phyloP scores from a whole-genome alignment of 2,797 vertebrate species.

The Pogonophryne albipinna region DNA sequence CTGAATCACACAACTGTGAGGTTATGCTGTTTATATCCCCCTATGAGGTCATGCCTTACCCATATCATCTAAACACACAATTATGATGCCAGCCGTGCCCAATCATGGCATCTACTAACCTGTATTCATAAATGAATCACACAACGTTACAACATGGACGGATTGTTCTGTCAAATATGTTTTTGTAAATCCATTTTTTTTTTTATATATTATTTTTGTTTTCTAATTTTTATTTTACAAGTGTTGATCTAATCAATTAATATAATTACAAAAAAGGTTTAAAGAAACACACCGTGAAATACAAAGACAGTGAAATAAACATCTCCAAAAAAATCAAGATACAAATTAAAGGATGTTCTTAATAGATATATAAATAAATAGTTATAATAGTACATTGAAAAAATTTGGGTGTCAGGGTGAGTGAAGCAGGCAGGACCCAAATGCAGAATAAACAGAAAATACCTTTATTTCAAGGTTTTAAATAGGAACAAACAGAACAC shows the following conservation, averaged over 20 bases:
- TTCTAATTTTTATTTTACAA: not conserved
- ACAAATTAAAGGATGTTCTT: too few species aligned
- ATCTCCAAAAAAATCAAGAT: too few species aligned
- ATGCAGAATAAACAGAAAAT: too few species aligned
- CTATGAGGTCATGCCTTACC: constrained; percentile 81
- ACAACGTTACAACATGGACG: not conserved
- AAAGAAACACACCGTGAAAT: not conserved
- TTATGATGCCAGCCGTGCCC: constrained; percentile 69
- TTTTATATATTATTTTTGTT: not conserved
- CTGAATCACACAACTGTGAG: constrained; percentile 78
- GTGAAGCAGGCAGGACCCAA: too few species aligned
- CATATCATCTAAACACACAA: constrained; percentile 82
- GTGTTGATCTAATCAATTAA: not conserved
- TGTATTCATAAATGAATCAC: constrained; percentile 49
- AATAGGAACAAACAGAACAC: too few species aligned
- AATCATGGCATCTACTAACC: constrained; percentile 43
- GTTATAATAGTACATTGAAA: too few species aligned
- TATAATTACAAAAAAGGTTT: not conserved
- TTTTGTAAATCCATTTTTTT: not conserved
- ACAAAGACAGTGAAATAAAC: not conserved
- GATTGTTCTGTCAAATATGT: too few species aligned
- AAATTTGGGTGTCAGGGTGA: too few species aligned
- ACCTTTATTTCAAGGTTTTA: too few species aligned
- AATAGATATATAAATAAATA: too few species aligned
- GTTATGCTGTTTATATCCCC: constrained; percentile 80